A percentile compares a stretch with the other conserved stretches of the same genome.
Evolutionary conservation across 2,888 invertebrate genomes (phyloP).

Genomic region (Diloba caeruleocephala): DNA sequence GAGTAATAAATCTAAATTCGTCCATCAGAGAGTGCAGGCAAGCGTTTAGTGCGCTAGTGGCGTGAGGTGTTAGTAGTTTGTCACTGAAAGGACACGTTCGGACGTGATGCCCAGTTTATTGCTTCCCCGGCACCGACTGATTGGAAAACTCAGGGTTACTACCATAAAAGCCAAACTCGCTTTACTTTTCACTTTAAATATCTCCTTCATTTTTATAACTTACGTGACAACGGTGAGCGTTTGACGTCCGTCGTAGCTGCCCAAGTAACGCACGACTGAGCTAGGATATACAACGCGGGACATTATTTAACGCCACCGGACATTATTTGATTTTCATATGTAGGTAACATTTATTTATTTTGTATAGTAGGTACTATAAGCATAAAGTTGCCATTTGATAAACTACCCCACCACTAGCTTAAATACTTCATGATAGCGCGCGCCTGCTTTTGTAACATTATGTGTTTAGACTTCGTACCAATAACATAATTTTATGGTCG

Average conservation of each 20-base stretch:
- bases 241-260: constrained; percentile 33
- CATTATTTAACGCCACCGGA: constrained; percentile 52
- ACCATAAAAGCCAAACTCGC: constrained; percentile 62
- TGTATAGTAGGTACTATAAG: too few species aligned
- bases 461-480: too few species aligned
- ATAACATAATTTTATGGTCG: too few species aligned
- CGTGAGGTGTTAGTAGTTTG: constrained; percentile 62
- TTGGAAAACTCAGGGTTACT: constrained; percentile 70
- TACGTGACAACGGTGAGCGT: constrained; percentile 33
- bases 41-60: constrained; percentile 58
- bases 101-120: constrained; percentile 80
- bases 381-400: too few species aligned
- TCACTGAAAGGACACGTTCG: constrained; percentile 69
- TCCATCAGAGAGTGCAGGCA: constrained; percentile 69
- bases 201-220: constrained; percentile 35
- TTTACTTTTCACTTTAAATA: constrained; percentile 54
- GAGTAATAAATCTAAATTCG: constrained; percentile 77
- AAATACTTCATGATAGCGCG: too few species aligned
- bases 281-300: constrained; percentile 50
- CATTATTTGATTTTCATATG: constrained; percentile 36
- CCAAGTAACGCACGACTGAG: constrained; percentile 48
- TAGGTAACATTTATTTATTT: too few species aligned
- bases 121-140: constrained; percentile 71
- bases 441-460: too few species aligned
- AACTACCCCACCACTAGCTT: too few species aligned